Conservation (phyloP, 2,888 invertebrate species). For the Lasioglossum oenotherae region DNA sequence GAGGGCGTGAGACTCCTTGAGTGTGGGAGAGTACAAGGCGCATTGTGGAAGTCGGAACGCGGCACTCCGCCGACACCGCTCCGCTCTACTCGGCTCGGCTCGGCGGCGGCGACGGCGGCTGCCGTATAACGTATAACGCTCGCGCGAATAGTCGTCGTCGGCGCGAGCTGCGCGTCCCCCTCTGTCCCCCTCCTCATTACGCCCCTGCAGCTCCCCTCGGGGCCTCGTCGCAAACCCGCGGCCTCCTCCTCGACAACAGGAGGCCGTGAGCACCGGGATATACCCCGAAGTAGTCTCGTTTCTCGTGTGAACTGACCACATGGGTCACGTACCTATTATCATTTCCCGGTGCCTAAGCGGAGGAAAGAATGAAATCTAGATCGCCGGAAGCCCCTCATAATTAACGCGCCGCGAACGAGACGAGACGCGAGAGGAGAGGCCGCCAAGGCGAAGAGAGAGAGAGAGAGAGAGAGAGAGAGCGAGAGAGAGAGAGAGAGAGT, state of each 20-base stretch:
- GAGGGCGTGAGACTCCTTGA: conserved; percentile 84
- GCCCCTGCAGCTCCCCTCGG: conserved; percentile 14
- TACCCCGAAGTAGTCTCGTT: conserved; percentile 75
- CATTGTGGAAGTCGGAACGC: conserved; percentile 78
- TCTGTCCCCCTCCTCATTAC: conserved; percentile 18
- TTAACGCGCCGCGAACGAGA: conserved; percentile 80
- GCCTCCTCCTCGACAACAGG: conserved; percentile 25
- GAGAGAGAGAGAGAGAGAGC: too few species aligned
- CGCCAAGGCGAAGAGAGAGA: background rate
- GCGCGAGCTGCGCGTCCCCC: conserved; percentile 5
- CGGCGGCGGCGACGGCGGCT: background rate
- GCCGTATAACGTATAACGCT: conserved; percentile 63
- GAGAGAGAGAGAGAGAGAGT: background rate
- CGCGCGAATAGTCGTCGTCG: conserved; percentile 33
- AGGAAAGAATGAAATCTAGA: conserved; percentile 84
- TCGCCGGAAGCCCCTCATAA: conserved; percentile 84
- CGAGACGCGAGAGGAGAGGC: conserved; percentile 36
- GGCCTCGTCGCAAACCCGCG: background rate
- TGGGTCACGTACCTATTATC: conserved; percentile 85
- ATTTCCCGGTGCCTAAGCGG: conserved; percentile 81
- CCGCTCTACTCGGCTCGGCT: conserved; percentile 2
- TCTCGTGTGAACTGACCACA: conserved; percentile 85
- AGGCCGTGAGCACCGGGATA: conserved; percentile 32
- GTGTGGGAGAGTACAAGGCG: conserved; percentile 84
- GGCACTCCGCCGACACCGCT: conserved; percentile 62